Percentiles rank a stretch among this genome's conserved stretches.
phyloP scores from a whole-genome alignment of 2,888 invertebrate species.

The Callimorpha dominula region DNA sequence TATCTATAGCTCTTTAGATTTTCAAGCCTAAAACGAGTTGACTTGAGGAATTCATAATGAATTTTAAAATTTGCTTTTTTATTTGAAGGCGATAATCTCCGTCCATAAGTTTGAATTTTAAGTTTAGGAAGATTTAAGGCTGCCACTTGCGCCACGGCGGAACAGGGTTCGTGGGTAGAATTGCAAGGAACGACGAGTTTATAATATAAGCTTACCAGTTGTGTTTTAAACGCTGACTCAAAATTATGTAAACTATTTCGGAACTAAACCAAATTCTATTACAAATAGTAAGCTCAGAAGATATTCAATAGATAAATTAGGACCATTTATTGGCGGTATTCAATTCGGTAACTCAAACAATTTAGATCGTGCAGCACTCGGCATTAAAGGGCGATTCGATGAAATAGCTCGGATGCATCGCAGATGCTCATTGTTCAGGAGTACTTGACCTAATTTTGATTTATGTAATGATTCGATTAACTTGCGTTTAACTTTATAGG shows the following conservation, averaged over 20 bases:
- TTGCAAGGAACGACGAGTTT: neutral
- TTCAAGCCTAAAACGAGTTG: no score
- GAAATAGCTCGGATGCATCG: slow-evolving; percentile 30
- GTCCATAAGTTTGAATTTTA: neutral
- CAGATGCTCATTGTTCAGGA: slow-evolving; percentile 43
- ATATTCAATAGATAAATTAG: neutral
- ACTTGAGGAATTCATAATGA: no score
- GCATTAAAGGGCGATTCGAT: slow-evolving; percentile 41
- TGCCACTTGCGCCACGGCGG: neutral
- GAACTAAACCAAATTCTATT: neutral
- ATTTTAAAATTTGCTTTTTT: neutral
- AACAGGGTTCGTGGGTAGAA: neutral
- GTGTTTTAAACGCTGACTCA: neutral
- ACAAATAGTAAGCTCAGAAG: neutral
- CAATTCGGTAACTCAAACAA: neutral
- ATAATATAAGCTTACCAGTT: neutral
- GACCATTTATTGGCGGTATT: slow-evolving; percentile 4
- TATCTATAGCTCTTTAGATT: no score
- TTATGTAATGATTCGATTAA: slow-evolving; percentile 37
- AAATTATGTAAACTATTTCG: slow-evolving; percentile 1
- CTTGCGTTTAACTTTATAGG: slow-evolving; percentile 15
- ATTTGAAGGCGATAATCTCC: neutral
- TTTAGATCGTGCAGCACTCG: slow-evolving; percentile 9
- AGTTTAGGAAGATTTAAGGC: neutral
- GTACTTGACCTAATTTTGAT: slow-evolving; percentile 56